Evolutionary conservation across 2,797 vertebrate species (phyloP).

Genomic region (Poecilia picta): DNA sequence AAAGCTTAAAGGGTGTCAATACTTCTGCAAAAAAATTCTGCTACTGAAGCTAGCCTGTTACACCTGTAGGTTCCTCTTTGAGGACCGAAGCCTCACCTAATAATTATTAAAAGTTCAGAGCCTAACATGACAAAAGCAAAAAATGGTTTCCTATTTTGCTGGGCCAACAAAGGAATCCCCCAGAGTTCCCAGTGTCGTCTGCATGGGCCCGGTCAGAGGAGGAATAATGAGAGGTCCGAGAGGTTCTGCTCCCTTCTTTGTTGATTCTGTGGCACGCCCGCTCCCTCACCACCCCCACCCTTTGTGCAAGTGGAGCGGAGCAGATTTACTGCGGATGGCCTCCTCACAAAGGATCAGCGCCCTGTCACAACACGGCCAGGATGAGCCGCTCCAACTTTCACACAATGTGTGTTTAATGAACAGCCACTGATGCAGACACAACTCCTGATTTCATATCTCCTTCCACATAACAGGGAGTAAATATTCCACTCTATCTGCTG

Average conservation of each 20-base stretch:
- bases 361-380: slow-evolving; percentile 77
- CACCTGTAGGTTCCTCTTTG: not conserved
- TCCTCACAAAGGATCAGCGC: slow-evolving; percentile 68
- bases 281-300: slow-evolving; percentile 63
- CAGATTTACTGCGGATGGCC: slow-evolving; percentile 79
- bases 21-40: not conserved
- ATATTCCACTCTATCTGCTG: not conserved
- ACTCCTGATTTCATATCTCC: slow-evolving; percentile 30
- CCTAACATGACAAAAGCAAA: slow-evolving; percentile 11
- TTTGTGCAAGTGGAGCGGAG: slow-evolving; percentile 74
- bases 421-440: slow-evolving; percentile 62
- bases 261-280: slow-evolving; percentile 66
- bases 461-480: not conserved
- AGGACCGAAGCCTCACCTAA: not conserved
- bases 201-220: slow-evolving; percentile 63
- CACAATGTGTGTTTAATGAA: slow-evolving; percentile 63
- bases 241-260: slow-evolving; percentile 74
- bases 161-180: slow-evolving; percentile 66
- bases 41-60: not conserved
- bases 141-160: slow-evolving; percentile 44
- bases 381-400: slow-evolving; percentile 72
- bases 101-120: not conserved
- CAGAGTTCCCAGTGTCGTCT: slow-evolving; percentile 68
- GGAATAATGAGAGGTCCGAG: slow-evolving; percentile 71
- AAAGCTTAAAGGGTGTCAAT: not conserved